Percentiles rank a stretch among this genome's conserved stretches.
phyloP scores from a whole-genome alignment of 2,888 invertebrate species.

The Molorchus minor region DNA sequence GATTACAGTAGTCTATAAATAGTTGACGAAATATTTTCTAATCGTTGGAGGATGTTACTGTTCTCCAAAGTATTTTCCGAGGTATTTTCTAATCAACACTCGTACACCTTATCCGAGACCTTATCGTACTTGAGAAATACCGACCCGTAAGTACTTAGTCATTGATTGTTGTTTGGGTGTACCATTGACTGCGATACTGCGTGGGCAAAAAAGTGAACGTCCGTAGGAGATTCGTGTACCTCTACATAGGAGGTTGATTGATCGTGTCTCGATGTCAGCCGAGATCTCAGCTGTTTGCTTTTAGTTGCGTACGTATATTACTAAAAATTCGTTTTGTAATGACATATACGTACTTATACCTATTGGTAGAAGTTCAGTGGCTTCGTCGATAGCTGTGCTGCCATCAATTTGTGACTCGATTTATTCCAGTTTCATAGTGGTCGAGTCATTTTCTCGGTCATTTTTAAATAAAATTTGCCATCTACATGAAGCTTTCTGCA shows the following conservation, averaged over 20 bases:
- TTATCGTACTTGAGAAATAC: slow-evolving; percentile 23
- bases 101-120: slow-evolving; percentile 21
- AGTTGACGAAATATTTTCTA: too few relatives aligned
- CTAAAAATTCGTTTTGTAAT: background rate
- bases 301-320: background rate
- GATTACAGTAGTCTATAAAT: slow-evolving; percentile 22
- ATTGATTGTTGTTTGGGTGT: slow-evolving; percentile 23
- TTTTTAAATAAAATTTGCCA: too few relatives aligned
- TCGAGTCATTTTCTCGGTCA: too few relatives aligned
- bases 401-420: too few relatives aligned
- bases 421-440: too few relatives aligned
- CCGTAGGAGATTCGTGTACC: slow-evolving; percentile 5
- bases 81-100: too few relatives aligned
- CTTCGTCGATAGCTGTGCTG: too few relatives aligned
- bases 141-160: slow-evolving; percentile 24
- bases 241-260: background rate
- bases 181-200: slow-evolving; percentile 21
- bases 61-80: slow-evolving; percentile 19
- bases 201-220: slow-evolving; percentile 21
- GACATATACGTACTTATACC: too few relatives aligned
- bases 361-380: too few relatives aligned
- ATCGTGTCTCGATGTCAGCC: too few relatives aligned
- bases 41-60: slow-evolving; percentile 20
- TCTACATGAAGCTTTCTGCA: too few relatives aligned
- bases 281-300: background rate